A percentile compares a stretch with the other conserved stretches of the same genome.
These are phyloP conservation scores for Phyllostomus hastatus DNA, from an alignment of 2,113 vertebrate genomes.

Conservation along the genomic window DNA sequence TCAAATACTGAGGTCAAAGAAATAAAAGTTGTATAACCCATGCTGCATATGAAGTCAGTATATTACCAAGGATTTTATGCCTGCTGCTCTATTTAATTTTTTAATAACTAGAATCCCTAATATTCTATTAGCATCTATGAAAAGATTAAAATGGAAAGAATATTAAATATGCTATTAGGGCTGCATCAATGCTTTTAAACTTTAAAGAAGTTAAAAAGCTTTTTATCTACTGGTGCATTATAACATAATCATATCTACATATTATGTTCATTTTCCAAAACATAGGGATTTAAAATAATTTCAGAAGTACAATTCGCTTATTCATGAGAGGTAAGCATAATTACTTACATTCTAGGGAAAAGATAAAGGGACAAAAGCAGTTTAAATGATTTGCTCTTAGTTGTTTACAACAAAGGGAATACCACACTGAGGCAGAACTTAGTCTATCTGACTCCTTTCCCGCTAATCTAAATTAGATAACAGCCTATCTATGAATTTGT, in stretches of 20 bases:
- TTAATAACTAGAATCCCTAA: conserved; percentile 9
- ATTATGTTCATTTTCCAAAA: conserved; percentile 46
- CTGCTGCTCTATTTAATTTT: conserved; percentile 4
- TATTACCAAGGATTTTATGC: background rate
- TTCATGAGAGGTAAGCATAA: background rate
- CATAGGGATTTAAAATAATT: conserved; percentile 35
- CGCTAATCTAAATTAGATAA: conserved; percentile 35
- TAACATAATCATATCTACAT: conserved; percentile 2
- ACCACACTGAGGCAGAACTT: background rate
- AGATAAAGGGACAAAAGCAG: background rate
- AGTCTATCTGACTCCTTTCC: background rate
- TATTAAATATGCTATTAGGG: conserved; percentile 27
- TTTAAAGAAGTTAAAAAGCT: conserved; percentile 32
- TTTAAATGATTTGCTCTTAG: conserved; percentile 47
- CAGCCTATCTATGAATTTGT: background rate
- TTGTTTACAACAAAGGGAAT: conserved; percentile 37
- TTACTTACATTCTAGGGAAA: conserved; percentile 34
- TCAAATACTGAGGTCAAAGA: background rate
- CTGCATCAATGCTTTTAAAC: conserved; percentile 26
- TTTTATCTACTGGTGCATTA: background rate
- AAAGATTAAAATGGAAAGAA: conserved; percentile 20
- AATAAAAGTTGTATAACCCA: conserved; percentile 20
- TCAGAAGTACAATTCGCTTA: background rate
- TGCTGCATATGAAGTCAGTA: background rate
- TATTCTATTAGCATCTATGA: background rate